phyloP scores from a whole-genome alignment of 2,797 vertebrate genomes.

The Todus mexicanus region DNA sequence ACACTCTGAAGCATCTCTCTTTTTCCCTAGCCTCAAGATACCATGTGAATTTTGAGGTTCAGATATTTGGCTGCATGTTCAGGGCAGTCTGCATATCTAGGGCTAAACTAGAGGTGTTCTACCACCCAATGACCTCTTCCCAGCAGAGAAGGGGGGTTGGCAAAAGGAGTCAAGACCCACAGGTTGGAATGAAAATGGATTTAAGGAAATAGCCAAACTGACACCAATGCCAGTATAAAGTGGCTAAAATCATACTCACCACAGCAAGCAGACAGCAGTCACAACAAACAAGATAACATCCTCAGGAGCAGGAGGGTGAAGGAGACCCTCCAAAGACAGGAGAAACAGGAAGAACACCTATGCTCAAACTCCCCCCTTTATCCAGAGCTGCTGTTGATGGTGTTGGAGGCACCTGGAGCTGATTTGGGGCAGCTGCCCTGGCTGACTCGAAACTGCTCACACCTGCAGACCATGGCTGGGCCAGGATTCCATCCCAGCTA shows the following conservation, averaged over 20 bases:
- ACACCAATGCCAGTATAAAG: no score
- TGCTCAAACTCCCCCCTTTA: neutral
- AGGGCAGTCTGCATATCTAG: neutral
- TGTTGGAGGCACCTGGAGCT: neutral
- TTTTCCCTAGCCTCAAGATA: neutral
- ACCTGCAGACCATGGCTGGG: neutral
- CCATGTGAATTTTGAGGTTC: neutral
- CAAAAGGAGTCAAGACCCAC: neutral
- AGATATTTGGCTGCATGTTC: neutral
- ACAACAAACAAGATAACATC: neutral
- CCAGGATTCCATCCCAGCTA: neutral
- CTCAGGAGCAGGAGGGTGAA: neutral
- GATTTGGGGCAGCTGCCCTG: neutral
- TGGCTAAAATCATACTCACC: no score
- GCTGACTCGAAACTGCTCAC: neutral
- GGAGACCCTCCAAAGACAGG: neutral
- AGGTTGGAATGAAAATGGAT: no score
- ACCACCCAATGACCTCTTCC: neutral
- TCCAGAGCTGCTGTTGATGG: neutral
- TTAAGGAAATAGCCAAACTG: no score
- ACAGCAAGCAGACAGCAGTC: no score
- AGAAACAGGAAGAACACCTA: neutral
- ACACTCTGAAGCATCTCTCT: neutral
- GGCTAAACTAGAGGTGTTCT: neutral
- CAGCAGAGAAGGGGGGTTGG: neutral